Evolutionary conservation across 2,797 vertebrate species (phyloP), one percentile per base, ranked within the genome.

Genomic region (Poeciliopsis paucimaculata): DNA sequence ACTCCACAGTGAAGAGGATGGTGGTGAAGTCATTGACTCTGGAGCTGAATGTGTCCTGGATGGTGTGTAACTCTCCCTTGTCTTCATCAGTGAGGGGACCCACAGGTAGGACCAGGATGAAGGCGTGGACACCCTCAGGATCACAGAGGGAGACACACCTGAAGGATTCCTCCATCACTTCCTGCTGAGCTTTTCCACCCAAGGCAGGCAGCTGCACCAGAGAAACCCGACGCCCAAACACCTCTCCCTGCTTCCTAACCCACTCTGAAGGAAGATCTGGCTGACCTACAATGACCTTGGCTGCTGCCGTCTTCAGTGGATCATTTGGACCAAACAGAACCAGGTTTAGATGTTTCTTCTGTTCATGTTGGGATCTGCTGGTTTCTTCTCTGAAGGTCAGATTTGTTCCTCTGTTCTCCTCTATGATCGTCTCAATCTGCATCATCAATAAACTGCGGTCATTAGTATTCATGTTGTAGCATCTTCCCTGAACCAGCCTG

Each of bases 1-100:
- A 83, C n/a, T 87, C 77, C 15, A 77, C 55, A n/a, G 70, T 79
- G 57, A 93, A 84, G 71, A 93, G 55, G 34, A 90, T 60, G 53
- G 90, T 43, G 34, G 53, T 82, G 73, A 89, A 86, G 70, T 85
- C 1, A 1, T 73, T 77, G 45, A 46, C 45, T 46, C 45, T 46
- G 13, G 45, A 46, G 45, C 45, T 46, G 45, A 91, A 92, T 1
- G 78, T 78, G 0, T 77, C 71, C 73, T 84, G 82, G 55, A 94
- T 80, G 18, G 31, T 78, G 64, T 90, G 31, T 62, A 79, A 23
- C 57, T 79, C 77, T 60, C 46, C 60, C 72, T 74, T 51, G 45
- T 79, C 77, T 82, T 90, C 82, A 2, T 87, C 76, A 51, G 39
- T 74, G 7, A 84, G 71, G 18, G 51, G 47, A 15, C 26, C 77